Evolutionary conservation across 2,888 invertebrate species (phyloP), one percentile per base, ranked within the genome.

Genomic region (Aphidius colemani): DNA sequence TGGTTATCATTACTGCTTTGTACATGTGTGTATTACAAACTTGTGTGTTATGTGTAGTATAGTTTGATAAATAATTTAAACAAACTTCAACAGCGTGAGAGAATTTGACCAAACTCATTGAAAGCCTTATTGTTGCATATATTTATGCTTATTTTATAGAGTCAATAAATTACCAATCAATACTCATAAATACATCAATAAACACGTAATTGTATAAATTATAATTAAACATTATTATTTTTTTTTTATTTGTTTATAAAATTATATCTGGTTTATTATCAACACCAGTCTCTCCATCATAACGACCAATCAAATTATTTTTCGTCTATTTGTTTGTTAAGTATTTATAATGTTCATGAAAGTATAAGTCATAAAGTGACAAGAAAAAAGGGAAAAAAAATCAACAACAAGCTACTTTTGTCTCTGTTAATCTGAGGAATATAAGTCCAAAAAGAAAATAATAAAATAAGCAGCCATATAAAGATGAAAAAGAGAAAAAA

Each of bases 21-120:
- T 61, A 48, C 48, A 40, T 48, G 30, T 48, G n/a, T 39, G n/a
- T 9, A 63, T 51, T 18, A 18, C 13, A 74, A 76, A 76, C 75
- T 74, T 75, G 75, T 75, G 76, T 75, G 74, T 74, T 69, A 53
- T 67, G 66, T 69, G 71, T 72, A 73, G 71, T 72, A 73, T 72
- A 50, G 53, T 53, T 18, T 49, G 55, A 61, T 48, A 49, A 43
- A 43, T 41, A 53, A 45, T 56, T 57, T 39, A 39, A 46, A 40
- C 48, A 46, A 60, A 60, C 53, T 60, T 60, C 39, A 45, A 60
- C 57, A 39, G 46, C 46, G 30, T 30, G 30, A 57, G 57, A 57
- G 57, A 30, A 30, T 30, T 57, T 57, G 57, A 57, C 57, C 57
- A 46, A 57, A 57, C 57, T 57, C 57, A 46, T 57, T 40, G 57